These are phyloP conservation scores for Torymus tubicola DNA, from an alignment of 2,888 invertebrate genomes.

Conservation along the genomic window DNA sequence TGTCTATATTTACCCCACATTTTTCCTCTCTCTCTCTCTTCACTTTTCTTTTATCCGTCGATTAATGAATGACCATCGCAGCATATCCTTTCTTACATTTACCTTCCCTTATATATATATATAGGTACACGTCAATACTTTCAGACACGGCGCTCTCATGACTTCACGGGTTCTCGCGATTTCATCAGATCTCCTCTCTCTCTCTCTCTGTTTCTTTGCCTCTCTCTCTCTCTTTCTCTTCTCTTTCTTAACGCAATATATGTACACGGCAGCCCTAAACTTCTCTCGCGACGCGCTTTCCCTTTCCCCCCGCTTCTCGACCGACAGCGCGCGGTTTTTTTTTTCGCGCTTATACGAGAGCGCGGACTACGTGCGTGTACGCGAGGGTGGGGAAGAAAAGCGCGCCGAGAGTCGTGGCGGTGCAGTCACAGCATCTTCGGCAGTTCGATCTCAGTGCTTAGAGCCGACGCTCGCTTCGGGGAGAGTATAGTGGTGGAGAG, in stretches of 20 bases:
- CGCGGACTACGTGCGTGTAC: too few species aligned
- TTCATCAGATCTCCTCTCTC: conserved; percentile 36
- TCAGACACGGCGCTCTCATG: neutral
- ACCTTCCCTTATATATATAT: too few species aligned
- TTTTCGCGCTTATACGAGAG: too few species aligned
- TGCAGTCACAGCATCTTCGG: conserved; percentile 36
- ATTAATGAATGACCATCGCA: too few species aligned
- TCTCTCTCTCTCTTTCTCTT: neutral
- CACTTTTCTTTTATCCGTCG: too few species aligned
- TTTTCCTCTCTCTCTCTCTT: too few species aligned
- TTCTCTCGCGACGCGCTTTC: neutral
- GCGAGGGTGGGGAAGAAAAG: too few species aligned
- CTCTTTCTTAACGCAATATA: neutral
- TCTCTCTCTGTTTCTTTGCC: neutral
- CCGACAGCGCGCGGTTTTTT: too few species aligned
- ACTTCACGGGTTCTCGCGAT: conserved; percentile 17
- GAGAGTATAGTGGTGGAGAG: neutral
- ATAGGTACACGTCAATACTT: too few species aligned
- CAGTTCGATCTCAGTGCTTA: conserved; percentile 27
- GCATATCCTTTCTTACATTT: too few species aligned
- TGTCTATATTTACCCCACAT: too few species aligned
- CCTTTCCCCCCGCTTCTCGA: conserved; percentile 6
- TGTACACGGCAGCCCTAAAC: too few species aligned
- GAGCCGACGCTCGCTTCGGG: neutral
- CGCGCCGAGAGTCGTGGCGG: conserved; percentile 7